phyloP scores from a whole-genome alignment of 1,140 invertebrate species.

The Anthonomus grandis region DNA sequence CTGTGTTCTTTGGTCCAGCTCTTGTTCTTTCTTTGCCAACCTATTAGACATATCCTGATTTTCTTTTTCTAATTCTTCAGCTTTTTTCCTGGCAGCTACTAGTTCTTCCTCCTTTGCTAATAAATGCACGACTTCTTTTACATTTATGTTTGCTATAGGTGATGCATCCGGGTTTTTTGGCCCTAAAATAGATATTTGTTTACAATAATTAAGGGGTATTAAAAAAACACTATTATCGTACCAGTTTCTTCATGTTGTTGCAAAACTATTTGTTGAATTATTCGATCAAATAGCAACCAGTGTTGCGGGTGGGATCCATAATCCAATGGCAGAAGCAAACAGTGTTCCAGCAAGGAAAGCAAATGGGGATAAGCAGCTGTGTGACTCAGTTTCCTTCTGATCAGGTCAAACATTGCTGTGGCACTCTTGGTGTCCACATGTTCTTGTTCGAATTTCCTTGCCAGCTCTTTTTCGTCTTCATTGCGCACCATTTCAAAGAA shows the following conservation, averaged over 20 bases:
- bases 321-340: constrained; percentile 81
- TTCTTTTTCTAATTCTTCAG: constrained; percentile 84
- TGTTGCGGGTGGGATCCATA: constrained; percentile 82
- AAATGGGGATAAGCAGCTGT: constrained; percentile 92
- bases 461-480: constrained; percentile 94
- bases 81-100: constrained; percentile 78
- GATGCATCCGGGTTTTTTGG: constrained; percentile 74
- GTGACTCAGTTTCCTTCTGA: constrained; percentile 87
- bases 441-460: constrained; percentile 84
- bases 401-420: constrained; percentile 87
- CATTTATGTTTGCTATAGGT: constrained; percentile 80
- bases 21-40: constrained; percentile 89
- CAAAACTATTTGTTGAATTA: constrained; percentile 94
- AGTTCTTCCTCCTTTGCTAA: constrained; percentile 93
- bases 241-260: constrained; percentile 59
- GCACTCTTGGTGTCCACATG: constrained; percentile 96
- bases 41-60: constrained; percentile 82
- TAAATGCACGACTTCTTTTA: constrained; percentile 85
- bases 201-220: too few species aligned
- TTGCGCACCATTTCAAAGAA: constrained; percentile 98
- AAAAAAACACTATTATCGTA: not conserved
- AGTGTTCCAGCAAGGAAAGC: constrained; percentile 87
- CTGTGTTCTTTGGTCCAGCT: constrained; percentile 81
- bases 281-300: constrained; percentile 91
- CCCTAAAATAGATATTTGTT: constrained; percentile 14